Percentiles rank a stretch among this genome's conserved stretches.
Evolutionary conservation across 2,113 vertebrate genomes (phyloP).

Genomic region (Chaetodon auriga): DNA sequence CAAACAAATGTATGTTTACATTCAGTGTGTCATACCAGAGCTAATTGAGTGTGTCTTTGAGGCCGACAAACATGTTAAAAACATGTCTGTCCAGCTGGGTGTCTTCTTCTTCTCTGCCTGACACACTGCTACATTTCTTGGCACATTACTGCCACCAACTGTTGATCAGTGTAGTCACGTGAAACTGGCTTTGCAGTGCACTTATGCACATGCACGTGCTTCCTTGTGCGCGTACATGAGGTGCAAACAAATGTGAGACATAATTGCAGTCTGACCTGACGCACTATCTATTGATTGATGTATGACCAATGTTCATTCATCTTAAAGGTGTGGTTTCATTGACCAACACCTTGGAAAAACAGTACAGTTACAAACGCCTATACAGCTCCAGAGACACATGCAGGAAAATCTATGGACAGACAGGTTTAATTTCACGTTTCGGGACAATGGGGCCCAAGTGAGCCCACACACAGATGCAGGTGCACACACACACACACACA

Average conservation of each 20-base stretch:
- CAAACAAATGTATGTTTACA: too few species aligned
- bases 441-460: not conserved
- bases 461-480: not conserved
- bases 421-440: slow-evolving; percentile 4
- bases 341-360: not conserved
- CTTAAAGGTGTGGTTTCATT: not conserved
- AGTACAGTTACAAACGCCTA: not conserved
- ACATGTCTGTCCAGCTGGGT: not conserved
- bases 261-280: too few species aligned
- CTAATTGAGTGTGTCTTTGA: too few species aligned
- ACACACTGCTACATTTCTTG: too few species aligned
- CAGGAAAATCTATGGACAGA: not conserved
- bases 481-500: slow-evolving; percentile 3
- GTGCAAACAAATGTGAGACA: not conserved
- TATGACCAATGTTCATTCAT: not conserved
- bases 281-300: not conserved
- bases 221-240: not conserved
- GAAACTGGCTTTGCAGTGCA: too few species aligned
- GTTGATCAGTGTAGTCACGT: too few species aligned
- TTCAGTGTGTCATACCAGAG: too few species aligned
- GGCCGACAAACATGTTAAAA: too few species aligned
- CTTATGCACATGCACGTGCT: not conserved
- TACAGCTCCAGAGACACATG: not conserved
- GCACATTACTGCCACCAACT: too few species aligned
- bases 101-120: not conserved